Conservation (phyloP, 2,113 vertebrate genomes). For the Hystrix brachyura region DNA sequence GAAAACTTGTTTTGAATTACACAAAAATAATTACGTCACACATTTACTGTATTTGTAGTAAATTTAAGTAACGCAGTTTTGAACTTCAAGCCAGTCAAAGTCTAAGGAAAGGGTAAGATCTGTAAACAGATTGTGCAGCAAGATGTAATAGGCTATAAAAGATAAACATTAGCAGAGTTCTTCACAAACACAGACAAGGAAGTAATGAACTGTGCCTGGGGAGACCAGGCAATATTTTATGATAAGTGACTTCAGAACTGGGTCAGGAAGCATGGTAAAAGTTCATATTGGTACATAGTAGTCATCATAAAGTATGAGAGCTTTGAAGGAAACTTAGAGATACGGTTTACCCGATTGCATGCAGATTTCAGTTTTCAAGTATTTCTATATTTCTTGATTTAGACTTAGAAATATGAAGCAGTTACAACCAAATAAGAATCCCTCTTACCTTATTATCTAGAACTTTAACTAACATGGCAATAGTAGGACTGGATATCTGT, state of each 20-base stretch:
- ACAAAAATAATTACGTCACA: neutral
- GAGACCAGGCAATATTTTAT: conserved; percentile 20
- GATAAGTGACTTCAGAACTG: conserved; percentile 12
- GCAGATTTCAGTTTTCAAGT: neutral
- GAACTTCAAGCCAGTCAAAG: conserved; percentile 19
- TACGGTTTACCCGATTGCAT: neutral
- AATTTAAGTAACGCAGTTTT: conserved; percentile 5
- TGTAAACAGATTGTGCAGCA: neutral
- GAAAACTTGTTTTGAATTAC: conserved; percentile 12
- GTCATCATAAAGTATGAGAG: neutral
- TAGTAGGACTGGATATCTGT: neutral
- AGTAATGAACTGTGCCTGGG: neutral
- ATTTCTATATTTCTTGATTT: neutral
- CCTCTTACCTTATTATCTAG: neutral
- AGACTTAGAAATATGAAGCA: neutral
- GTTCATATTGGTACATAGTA: neutral
- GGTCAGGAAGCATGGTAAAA: neutral
- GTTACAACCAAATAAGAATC: conserved; percentile 3
- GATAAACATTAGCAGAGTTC: neutral
- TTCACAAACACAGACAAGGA: neutral
- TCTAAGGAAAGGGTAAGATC: conserved; percentile 22
- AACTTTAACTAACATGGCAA: neutral
- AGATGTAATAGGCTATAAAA: neutral
- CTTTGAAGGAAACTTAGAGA: neutral
- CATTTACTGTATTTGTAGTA: neutral